Conservation (phyloP, 2,888 invertebrate species). For the Noctua fimbriata region DNA sequence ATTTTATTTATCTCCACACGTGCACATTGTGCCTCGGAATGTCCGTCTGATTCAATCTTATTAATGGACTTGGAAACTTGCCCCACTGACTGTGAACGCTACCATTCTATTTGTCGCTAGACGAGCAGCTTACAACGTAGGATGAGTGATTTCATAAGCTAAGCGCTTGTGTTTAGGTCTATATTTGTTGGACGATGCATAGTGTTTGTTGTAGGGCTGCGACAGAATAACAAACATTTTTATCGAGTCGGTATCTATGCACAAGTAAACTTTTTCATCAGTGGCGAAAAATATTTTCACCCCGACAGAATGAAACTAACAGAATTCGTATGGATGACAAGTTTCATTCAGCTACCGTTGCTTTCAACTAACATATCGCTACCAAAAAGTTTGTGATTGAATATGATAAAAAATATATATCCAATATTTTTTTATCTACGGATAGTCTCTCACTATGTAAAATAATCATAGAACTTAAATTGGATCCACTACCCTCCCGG, state of each 20-base stretch:
- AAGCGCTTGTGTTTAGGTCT: conserved; percentile 72
- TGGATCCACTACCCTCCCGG: no score
- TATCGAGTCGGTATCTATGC: background rate
- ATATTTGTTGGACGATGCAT: conserved; percentile 68
- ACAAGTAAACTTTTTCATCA: conserved; percentile 1
- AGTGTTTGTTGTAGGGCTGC: conserved; percentile 58
- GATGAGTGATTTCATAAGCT: conserved; percentile 77
- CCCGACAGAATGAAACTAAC: background rate
- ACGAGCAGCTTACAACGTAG: conserved; percentile 75
- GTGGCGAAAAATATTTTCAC: background rate
- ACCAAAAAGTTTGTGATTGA: background rate
- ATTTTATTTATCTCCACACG: conserved; percentile 86
- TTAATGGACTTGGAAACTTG: conserved; percentile 90
- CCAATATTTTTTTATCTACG: background rate
- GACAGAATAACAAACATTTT: conserved; percentile 37
- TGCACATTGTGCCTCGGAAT: conserved; percentile 88
- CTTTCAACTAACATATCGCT: background rate
- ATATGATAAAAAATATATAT: no score
- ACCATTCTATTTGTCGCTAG: conserved; percentile 84
- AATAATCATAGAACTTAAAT: no score
- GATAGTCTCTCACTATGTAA: no score
- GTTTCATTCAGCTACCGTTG: background rate
- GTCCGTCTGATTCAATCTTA: conserved; percentile 90
- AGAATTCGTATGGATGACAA: background rate
- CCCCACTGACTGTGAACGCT: conserved; percentile 88